These are phyloP conservation scores for Heliconius charithonia DNA, from an alignment of 2,888 invertebrate species.

Conservation along the genomic window DNA sequence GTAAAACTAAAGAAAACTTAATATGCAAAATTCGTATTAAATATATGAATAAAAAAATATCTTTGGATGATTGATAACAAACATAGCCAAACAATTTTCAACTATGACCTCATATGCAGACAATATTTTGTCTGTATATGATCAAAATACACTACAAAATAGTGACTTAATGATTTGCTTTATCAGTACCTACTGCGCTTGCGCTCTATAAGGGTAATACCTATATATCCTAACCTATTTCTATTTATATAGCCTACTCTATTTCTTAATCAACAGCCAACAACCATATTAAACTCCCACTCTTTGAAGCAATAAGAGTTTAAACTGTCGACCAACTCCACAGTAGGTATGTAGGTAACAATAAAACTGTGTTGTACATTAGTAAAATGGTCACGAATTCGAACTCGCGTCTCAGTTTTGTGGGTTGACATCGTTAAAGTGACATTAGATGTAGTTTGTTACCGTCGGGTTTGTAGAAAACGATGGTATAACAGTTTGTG, in stretches of 20 bases:
- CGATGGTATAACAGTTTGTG: neutral
- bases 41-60: neutral
- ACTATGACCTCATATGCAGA: no score
- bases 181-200: neutral
- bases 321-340: constrained; percentile 6
- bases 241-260: neutral
- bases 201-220: neutral
- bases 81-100: no score
- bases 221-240: no score
- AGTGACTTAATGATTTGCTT: neutral
- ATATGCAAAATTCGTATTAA: no score
- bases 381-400: constrained; percentile 39
- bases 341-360: neutral
- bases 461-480: constrained; percentile 4
- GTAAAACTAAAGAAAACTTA: no score
- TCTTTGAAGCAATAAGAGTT: constrained; percentile 5
- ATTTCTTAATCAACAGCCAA: constrained; percentile 16
- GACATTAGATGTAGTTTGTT: constrained; percentile 17
- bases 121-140: no score
- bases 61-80: neutral
- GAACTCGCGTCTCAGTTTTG: constrained; percentile 31
- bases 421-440: constrained; percentile 23
- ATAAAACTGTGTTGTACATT: constrained; percentile 29
- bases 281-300: constrained; percentile 1
- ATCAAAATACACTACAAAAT: no score